Conservation (phyloP, 2,888 invertebrate genomes). For the Papilio protenor region DNA sequence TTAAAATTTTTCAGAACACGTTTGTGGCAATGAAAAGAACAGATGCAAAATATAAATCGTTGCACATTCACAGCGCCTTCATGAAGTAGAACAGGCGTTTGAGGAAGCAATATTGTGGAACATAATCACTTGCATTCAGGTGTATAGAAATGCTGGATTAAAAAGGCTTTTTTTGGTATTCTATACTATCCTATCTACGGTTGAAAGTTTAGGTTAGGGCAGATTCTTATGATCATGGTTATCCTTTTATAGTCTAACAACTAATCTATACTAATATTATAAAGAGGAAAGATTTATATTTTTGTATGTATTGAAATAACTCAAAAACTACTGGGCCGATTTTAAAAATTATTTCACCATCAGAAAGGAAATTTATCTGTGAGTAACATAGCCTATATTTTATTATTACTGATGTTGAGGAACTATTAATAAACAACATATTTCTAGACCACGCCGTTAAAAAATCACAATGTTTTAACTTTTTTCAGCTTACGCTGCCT, state of each 20-base stretch:
- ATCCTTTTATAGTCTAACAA: neutral
- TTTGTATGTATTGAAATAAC: too few relatives aligned
- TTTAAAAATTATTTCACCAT: too few relatives aligned
- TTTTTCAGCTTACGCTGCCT: too few relatives aligned
- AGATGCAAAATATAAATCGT: slow-evolving; percentile 44
- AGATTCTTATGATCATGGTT: neutral
- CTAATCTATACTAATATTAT: too few relatives aligned
- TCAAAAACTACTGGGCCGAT: too few relatives aligned
- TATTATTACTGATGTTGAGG: too few relatives aligned
- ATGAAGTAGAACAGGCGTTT: slow-evolving; percentile 36
- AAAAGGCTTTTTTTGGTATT: neutral
- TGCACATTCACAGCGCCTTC: slow-evolving; percentile 29
- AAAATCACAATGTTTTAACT: too few relatives aligned
- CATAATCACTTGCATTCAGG: slow-evolving; percentile 10
- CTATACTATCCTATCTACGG: neutral
- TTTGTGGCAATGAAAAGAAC: slow-evolving; percentile 42
- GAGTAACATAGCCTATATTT: too few relatives aligned
- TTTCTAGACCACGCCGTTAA: too few relatives aligned
- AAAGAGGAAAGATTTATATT: too few relatives aligned
- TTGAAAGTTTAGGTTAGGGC: neutral
- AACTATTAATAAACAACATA: too few relatives aligned
- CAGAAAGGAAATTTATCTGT: too few relatives aligned
- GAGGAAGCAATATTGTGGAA: slow-evolving; percentile 33
- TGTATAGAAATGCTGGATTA: neutral
- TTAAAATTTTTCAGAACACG: slow-evolving; percentile 38